Evolutionary conservation across 1,140 invertebrate species (phyloP).

Genomic region (Zophobas morio): DNA sequence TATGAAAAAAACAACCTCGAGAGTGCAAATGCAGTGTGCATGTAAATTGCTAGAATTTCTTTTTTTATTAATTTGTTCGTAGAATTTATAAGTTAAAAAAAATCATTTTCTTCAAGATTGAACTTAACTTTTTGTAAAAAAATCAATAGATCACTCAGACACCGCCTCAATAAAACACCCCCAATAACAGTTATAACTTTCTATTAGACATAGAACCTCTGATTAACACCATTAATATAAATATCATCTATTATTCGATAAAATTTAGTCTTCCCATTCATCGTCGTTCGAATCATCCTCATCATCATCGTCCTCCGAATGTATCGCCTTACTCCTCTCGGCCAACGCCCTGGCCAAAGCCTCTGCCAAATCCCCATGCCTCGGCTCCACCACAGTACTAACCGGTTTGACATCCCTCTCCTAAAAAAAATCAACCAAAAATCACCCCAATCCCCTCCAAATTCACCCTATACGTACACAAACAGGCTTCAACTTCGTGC

Average conservation of each 20-base stretch:
- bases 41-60: too few species aligned
- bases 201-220: too few species aligned
- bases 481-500: slow-evolving; percentile 79
- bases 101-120: too few species aligned
- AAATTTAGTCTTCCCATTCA: slow-evolving; percentile 75
- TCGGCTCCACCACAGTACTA: slow-evolving; percentile 52
- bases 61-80: too few species aligned
- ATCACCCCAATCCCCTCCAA: slow-evolving; percentile 37
- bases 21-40: too few species aligned
- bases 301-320: slow-evolving; percentile 75
- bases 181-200: too few species aligned
- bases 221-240: neutral
- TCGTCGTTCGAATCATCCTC: slow-evolving; percentile 75
- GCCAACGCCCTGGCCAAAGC: slow-evolving; percentile 84
- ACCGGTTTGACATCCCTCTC: slow-evolving; percentile 52
- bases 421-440: slow-evolving; percentile 22
- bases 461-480: slow-evolving; percentile 53
- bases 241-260: neutral
- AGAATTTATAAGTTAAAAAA: too few species aligned
- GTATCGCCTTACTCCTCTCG: slow-evolving; percentile 79
- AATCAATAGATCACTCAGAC: too few species aligned
- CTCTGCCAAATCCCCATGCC: slow-evolving; percentile 77
- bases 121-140: too few species aligned
- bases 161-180: too few species aligned
- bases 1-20: too few species aligned